Conservation (phyloP, 2,113 vertebrate genomes). For the Thunnus thynnus region DNA sequence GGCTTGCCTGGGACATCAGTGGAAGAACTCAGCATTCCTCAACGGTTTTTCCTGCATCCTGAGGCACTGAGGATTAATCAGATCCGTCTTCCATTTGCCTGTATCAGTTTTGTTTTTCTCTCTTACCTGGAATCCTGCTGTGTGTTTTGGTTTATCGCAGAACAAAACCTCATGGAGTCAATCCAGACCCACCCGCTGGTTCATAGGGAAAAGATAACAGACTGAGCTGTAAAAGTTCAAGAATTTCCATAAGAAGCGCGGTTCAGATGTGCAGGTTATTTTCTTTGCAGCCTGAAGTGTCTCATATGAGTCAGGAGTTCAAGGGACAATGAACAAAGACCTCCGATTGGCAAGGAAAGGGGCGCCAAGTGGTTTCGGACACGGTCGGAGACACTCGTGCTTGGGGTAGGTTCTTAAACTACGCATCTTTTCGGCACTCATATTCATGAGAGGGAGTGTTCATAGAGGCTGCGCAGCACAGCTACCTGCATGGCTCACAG, state of each 20-base stretch:
- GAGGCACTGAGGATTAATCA: conserved; percentile 23
- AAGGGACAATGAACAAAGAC: conserved; percentile 80
- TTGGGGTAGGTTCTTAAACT: conserved; percentile 78
- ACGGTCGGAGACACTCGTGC: conserved; percentile 81
- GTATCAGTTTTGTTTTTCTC: conserved; percentile 25
- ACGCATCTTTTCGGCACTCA: not conserved
- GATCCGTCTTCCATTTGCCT: conserved; percentile 42
- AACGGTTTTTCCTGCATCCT: conserved; percentile 15
- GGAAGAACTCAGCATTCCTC: conserved; percentile 56
- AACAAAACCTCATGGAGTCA: conserved; percentile 25
- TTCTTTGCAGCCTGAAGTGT: conserved; percentile 26
- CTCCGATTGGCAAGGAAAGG: conserved; percentile 66
- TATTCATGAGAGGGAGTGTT: conserved; percentile 46
- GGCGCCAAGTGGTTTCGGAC: conserved; percentile 63
- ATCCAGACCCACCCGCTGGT: conserved; percentile 1
- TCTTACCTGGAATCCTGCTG: conserved; percentile 25
- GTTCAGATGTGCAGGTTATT: conserved; percentile 41
- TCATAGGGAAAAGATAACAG: conserved; percentile 1
- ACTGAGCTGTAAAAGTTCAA: conserved; percentile 9
- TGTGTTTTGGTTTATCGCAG: conserved; percentile 1
- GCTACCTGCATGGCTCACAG: not conserved
- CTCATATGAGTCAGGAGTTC: conserved; percentile 33
- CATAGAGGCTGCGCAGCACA: not conserved
- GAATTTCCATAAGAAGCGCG: not conserved
- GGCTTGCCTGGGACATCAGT: conserved; percentile 54